These are phyloP conservation scores for Aporophyla nigra DNA, from an alignment of 2,888 invertebrate species.

Conservation along the genomic window DNA sequence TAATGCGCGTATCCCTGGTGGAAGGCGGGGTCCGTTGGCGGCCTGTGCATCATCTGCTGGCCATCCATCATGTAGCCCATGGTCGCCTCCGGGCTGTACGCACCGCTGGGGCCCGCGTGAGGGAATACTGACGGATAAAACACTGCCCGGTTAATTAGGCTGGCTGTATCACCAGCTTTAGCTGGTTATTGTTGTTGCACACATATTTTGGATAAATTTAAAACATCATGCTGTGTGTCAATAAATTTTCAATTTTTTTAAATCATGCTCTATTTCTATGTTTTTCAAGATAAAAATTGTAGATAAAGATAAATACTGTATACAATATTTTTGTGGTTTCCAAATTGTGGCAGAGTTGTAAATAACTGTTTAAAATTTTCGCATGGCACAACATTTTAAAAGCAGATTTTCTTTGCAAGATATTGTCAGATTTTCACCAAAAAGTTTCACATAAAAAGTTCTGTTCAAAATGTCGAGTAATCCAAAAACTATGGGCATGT, in stretches of 20 bases:
- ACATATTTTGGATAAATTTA: not conserved
- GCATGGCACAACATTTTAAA: not conserved
- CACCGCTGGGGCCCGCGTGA: constrained; percentile 98
- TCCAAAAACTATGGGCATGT: constrained; percentile 55
- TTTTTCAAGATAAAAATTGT: no score
- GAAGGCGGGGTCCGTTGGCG: constrained; percentile 97
- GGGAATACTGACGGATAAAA: constrained; percentile 95
- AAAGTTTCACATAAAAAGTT: not conserved
- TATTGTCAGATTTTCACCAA: not conserved
- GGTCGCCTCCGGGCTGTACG: constrained; percentile 98
- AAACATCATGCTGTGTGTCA: not conserved
- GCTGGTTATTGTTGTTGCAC: constrained; percentile 30
- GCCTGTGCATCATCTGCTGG: constrained; percentile 99
- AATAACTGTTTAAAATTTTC: not conserved
- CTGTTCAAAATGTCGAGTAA: constrained; percentile 23
- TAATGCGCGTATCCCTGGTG: constrained; percentile 97
- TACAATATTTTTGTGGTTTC: not conserved
- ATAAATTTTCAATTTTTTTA: no score
- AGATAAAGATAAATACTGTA: not conserved
- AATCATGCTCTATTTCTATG: not conserved
- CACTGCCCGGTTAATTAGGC: constrained; percentile 88
- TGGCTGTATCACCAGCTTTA: constrained; percentile 70
- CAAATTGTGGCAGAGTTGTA: not conserved
- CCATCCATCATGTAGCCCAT: constrained; percentile 99
- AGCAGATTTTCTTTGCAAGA: constrained; percentile 37